These are phyloP conservation scores for Eucidaris tribuloides DNA, from an alignment of 35 echinoderm and acorn worm species.

Conservation along the genomic window DNA sequence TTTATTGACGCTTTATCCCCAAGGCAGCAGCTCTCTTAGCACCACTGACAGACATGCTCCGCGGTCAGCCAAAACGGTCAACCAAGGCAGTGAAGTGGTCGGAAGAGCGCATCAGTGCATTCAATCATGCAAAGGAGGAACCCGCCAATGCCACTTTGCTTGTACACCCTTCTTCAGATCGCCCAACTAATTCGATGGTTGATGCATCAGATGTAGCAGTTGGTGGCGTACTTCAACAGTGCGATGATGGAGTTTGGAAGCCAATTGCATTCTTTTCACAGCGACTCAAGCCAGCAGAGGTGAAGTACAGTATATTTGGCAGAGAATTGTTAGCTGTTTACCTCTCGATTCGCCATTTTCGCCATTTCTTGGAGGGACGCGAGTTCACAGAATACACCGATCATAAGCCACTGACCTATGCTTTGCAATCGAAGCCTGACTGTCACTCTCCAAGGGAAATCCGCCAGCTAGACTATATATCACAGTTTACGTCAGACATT, in stretches of 20 bases:
- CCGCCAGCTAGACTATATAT: too few relatives aligned
- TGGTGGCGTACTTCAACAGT: conserved; percentile 2
- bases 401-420: conserved; percentile 35
- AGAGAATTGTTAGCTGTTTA: conserved; percentile 25
- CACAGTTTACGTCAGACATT: conserved; percentile 54
- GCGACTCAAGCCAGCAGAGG: too few relatives aligned
- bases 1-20: conserved; percentile 25
- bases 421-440: conserved; percentile 12
- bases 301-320: too few relatives aligned
- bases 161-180: background rate
- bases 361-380: too few relatives aligned
- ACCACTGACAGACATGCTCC: too few relatives aligned
- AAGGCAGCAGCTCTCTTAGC: too few relatives aligned
- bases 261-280: conserved; percentile 55
- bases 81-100: background rate
- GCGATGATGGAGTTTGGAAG: background rate
- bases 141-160: too few relatives aligned
- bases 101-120: background rate
- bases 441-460: conserved; percentile 51
- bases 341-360: conserved; percentile 37
- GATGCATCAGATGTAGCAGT: too few relatives aligned
- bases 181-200: too few relatives aligned
- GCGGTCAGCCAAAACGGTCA: background rate
- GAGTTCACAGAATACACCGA: conserved; percentile 37
- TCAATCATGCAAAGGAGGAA: conserved; percentile 1